Percentiles rank a stretch among this genome's conserved stretches.
Conservation (phyloP, 2,797 vertebrate genomes). For the Pangasius larnaudii region DNA sequence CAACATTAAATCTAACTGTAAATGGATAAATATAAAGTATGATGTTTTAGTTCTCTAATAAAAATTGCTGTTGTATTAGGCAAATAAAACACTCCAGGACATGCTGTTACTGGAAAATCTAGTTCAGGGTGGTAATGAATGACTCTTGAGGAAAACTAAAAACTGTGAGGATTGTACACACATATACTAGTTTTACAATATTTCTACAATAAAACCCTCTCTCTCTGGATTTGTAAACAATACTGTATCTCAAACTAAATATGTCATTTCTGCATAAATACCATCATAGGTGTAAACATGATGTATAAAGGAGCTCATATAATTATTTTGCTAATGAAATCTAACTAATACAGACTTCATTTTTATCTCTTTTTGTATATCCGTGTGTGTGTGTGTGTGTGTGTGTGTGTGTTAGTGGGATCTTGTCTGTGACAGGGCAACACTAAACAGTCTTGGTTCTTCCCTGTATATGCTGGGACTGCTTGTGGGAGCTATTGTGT, state of each 20-base stretch:
- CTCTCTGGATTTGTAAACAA: not conserved
- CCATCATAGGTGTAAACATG: not conserved
- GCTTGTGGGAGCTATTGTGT: constrained; percentile 72
- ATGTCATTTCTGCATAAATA: not conserved
- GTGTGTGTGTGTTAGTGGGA: constrained; percentile 69
- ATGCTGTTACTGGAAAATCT: not conserved
- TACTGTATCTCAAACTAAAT: not conserved
- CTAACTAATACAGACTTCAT: not conserved
- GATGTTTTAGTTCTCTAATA: not conserved
- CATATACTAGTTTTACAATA: not conserved
- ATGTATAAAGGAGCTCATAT: not conserved
- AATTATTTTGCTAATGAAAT: not conserved
- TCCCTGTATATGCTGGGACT: constrained; percentile 78
- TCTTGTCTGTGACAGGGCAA: constrained; percentile 72
- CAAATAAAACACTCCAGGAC: not conserved
- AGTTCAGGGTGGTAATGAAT: not conserved
- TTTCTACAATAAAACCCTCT: not conserved
- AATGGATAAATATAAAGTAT: not conserved
- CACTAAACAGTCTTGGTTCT: constrained; percentile 70
- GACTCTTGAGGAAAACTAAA: not conserved
- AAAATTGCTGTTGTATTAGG: not conserved
- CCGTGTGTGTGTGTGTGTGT: constrained; percentile 28
- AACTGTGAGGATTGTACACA: not conserved
- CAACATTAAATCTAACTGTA: not conserved
- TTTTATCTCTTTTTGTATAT: not conserved